These are phyloP conservation scores for Panagrolaimus sp. DNA, from an alignment of 1,140 invertebrate genomes.

Conservation along the genomic window DNA sequence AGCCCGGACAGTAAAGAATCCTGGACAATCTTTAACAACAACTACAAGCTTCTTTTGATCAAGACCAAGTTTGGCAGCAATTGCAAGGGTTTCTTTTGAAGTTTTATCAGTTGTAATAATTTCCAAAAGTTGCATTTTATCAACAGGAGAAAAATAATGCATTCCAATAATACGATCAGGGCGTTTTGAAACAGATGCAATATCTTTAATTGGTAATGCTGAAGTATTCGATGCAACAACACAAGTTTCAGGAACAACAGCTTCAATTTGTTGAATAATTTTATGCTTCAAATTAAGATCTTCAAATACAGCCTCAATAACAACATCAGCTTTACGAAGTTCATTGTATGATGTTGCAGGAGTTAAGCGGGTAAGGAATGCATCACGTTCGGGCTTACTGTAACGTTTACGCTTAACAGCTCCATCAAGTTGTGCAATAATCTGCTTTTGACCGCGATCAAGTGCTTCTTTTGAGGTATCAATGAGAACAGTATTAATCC, in stretches of 20 bases:
- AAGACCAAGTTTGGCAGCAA: conserved; percentile 70
- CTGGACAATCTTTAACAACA: conserved; percentile 91
- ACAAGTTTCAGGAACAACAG: conserved; percentile 77
- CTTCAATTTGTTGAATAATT: conserved; percentile 78
- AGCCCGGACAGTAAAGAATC: conserved; percentile 96
- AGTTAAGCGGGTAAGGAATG: conserved; percentile 72
- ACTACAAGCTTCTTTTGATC: conserved; percentile 95
- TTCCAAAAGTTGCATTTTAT: conserved; percentile 98
- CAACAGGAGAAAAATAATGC: conserved; percentile 99
- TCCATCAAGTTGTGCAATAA: conserved; percentile 74
- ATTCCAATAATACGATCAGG: conserved; percentile 90
- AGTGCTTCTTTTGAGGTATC: conserved; percentile 78
- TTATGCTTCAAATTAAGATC: conserved; percentile 90
- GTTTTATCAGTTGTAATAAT: conserved; percentile 94
- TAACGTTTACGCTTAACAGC: conserved; percentile 73
- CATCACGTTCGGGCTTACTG: conserved; percentile 65
- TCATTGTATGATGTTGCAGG: conserved; percentile 76
- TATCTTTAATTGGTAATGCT: conserved; percentile 89
- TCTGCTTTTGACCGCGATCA: conserved; percentile 79
- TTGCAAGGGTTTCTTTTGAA: conserved; percentile 76
- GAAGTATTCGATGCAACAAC: conserved; percentile 96
- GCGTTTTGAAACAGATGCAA: conserved; percentile 80
- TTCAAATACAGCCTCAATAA: conserved; percentile 99
- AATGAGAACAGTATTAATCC: conserved; percentile 81
- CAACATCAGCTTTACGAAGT: conserved; percentile 82